Percentiles rank a stretch among this genome's conserved stretches.
Conservation (phyloP, 2,113 vertebrate species). For the Silurus glanis region DNA sequence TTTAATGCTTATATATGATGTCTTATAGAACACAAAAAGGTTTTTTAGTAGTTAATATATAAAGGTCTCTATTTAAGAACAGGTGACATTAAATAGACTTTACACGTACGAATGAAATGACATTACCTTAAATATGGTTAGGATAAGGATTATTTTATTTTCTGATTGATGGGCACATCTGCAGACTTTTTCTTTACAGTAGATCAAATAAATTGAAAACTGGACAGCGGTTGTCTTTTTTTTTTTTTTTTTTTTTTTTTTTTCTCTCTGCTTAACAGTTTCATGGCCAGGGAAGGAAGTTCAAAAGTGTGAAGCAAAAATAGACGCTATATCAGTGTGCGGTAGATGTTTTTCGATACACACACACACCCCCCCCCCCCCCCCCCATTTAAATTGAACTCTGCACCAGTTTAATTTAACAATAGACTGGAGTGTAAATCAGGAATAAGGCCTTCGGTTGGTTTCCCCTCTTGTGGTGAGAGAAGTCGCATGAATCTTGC, state of each 20-base stretch:
- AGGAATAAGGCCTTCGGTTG: not conserved
- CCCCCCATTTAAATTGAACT: no score
- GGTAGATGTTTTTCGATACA: not conserved
- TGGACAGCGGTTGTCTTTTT: constrained; percentile 12
- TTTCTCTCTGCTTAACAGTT: constrained; percentile 9
- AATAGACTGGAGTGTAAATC: not conserved
- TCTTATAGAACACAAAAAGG: not conserved
- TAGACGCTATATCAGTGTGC: not conserved
- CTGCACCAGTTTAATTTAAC: constrained; percentile 3
- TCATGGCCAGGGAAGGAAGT: constrained; percentile 43
- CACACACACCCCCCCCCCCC: no score
- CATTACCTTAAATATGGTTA: not conserved
- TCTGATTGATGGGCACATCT: constrained; percentile 17
- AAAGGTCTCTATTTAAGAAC: not conserved
- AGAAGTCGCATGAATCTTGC: not conserved
- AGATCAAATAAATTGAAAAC: constrained; percentile 23
- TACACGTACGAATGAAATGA: not conserved
- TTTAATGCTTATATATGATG: not conserved
- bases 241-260: constrained; percentile 47
- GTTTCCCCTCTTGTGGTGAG: not conserved
- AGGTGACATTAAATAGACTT: not conserved
- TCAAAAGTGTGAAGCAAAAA: not conserved
- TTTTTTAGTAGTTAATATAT: no score
- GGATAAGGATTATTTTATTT: constrained; percentile 4
- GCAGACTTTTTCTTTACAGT: not conserved